Base-by-base conservation (phyloP, 2,797 vertebrate genomes). In the Thamnophis elegans region DNA sequence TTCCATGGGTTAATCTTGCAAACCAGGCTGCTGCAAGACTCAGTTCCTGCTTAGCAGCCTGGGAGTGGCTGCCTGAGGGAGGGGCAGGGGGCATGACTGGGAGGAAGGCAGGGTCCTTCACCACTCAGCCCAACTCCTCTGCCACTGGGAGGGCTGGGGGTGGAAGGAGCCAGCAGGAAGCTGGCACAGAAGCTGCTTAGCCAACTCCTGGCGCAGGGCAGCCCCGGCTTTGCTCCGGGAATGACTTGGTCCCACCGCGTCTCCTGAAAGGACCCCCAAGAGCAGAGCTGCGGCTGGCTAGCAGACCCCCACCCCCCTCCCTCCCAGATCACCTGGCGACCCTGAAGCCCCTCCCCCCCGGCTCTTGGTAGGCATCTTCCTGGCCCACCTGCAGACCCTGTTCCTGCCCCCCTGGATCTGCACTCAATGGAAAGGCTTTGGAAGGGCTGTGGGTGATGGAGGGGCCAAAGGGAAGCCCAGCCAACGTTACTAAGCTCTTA, bases 221-320 rank as follows among this genome's bases (percentile, higher is more conserved):
- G 20, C 28, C 36, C 28, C 1, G 51, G 87, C 55, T 59, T 28
- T 88, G 89, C 87, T 90, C 54, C 54, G 9, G 78, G 89, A 91
- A 65, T 89, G 59, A 36, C 94, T 92, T 58, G 92, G 92, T 89
- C 91, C 91, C n/a, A 73, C 28, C 56, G 20, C 88, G 53, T 87
- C 36, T 90, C 12, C 42, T 87, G 65, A 32, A 20, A 28, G 26
- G 36, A 20, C 18, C 26, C 11, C 1, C 13, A 53, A 36, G 13
- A 55, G 11, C 32, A 12, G 32, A 55, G 42, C 42, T 42, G 42
- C 4, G 4, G 42, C 42, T 42, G 42, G 42, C 42, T 42, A 42
- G 42, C 42, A 42, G 42, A 42, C 42, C 42, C 42, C 13, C 12
- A 0, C 10, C 26, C 36, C 10, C 26, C 36, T 58, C 36, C 59